A percentile compares a stretch with the other conserved stretches of the same genome.
Evolutionary conservation across 2,888 invertebrate genomes (phyloP).

Genomic region (Fragum whitleyi): DNA sequence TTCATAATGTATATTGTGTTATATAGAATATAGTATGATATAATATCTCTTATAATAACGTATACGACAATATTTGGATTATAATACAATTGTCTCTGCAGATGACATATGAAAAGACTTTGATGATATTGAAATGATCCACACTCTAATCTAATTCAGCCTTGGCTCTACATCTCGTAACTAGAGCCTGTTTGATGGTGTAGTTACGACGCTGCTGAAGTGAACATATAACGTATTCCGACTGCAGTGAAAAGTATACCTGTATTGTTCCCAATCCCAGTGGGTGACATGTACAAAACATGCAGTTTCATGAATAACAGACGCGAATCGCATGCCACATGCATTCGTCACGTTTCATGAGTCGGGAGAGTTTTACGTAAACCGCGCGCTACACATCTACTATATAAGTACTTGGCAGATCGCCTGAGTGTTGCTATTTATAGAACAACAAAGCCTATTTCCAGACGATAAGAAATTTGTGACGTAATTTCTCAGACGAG

Average conservation of each 20-base stretch:
- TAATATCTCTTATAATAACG: too few species aligned
- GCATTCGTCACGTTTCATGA: slow-evolving; percentile 7
- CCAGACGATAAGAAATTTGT: background rate
- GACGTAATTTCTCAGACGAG: slow-evolving; percentile 5
- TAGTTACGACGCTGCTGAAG: background rate
- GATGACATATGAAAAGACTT: too few species aligned
- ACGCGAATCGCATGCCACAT: background rate
- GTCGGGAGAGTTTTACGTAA: background rate
- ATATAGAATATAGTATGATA: too few species aligned
- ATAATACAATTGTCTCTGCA: too few species aligned
- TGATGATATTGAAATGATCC: too few species aligned
- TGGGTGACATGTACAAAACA: background rate
- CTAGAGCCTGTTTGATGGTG: background rate
- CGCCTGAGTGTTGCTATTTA: slow-evolving; percentile 14
- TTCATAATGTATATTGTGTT: too few species aligned
- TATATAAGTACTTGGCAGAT: slow-evolving; percentile 27
- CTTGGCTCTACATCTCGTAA: too few species aligned
- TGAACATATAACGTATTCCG: background rate
- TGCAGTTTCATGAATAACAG: slow-evolving; percentile 14
- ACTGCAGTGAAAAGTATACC: background rate
- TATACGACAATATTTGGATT: too few species aligned
- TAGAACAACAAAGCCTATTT: slow-evolving; percentile 20
- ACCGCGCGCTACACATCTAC: slow-evolving; percentile 6
- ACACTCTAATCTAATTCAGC: too few species aligned
- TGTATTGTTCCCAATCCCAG: background rate